These are phyloP conservation scores for Plectropomus leopardus DNA, from an alignment of 2,113 vertebrate genomes.

Conservation along the genomic window DNA sequence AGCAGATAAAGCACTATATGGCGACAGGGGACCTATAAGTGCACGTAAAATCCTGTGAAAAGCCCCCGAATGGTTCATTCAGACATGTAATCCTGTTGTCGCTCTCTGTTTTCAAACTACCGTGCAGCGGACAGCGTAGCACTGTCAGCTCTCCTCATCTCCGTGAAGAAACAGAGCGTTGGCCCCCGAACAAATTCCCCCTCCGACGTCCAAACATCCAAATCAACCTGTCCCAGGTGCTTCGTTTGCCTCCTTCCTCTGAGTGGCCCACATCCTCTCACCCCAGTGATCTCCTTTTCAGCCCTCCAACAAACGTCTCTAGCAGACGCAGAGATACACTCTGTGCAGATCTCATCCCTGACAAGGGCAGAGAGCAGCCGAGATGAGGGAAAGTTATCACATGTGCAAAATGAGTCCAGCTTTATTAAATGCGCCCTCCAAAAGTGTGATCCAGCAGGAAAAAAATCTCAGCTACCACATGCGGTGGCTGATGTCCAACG, in stretches of 20 bases:
- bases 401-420: constrained; percentile 69
- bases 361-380: constrained; percentile 31
- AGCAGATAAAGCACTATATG: constrained; percentile 51
- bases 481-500: constrained; percentile 91
- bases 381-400: constrained; percentile 68
- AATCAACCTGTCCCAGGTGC: constrained; percentile 74
- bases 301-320: constrained; percentile 59
- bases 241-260: constrained; percentile 69
- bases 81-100: constrained; percentile 41
- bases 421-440: constrained; percentile 76
- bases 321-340: constrained; percentile 56
- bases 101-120: constrained; percentile 26
- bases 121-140: background rate
- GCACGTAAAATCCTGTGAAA: constrained; percentile 24
- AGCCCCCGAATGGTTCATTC: constrained; percentile 13
- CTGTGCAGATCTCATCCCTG: constrained; percentile 60
- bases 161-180: constrained; percentile 55
- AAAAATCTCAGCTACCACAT: constrained; percentile 90
- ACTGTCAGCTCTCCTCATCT: constrained; percentile 48
- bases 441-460: constrained; percentile 73
- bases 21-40: constrained; percentile 25
- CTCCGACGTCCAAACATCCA: constrained; percentile 57
- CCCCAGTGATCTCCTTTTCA: constrained; percentile 63
- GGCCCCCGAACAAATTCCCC: constrained; percentile 52
- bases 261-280: constrained; percentile 74